Conservation (phyloP, 2,888 invertebrate species). For the Mimumesa dahlbomi region DNA sequence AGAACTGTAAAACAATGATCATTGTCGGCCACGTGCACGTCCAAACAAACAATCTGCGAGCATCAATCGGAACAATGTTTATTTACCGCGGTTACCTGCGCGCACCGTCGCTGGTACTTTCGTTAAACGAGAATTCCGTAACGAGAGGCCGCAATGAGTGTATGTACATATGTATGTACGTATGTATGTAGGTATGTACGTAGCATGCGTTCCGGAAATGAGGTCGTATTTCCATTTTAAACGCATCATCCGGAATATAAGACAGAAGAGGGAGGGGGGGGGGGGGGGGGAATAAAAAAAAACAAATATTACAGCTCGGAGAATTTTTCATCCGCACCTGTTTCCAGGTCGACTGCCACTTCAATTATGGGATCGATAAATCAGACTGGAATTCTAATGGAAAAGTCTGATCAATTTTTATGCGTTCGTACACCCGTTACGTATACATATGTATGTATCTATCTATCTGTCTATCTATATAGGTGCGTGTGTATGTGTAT, state of each 20-base stretch:
- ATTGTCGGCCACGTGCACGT: not conserved
- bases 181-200: no score
- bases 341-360: conserved; percentile 3
- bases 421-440: no score
- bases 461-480: no score
- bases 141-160: no score
- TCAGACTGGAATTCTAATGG: not conserved
- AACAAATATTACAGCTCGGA: not conserved
- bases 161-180: no score
- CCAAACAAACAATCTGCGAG: not conserved
- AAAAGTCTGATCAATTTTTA: not conserved
- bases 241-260: not conserved
- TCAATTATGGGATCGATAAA: not conserved
- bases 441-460: no score
- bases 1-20: not conserved
- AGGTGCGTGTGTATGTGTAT: no score
- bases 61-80: not conserved
- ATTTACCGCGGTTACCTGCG: not conserved
- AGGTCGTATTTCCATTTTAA: conserved; percentile 26
- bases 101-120: not conserved
- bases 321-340: conserved; percentile 5
- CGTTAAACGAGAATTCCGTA: no score
- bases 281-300: conserved; percentile 6
- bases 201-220: conserved; percentile 1
- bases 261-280: not conserved